Evolutionary conservation across 1,140 invertebrate genomes (phyloP), one percentile per base, ranked within the genome.

Genomic region (Rhyzopertha dominica): DNA sequence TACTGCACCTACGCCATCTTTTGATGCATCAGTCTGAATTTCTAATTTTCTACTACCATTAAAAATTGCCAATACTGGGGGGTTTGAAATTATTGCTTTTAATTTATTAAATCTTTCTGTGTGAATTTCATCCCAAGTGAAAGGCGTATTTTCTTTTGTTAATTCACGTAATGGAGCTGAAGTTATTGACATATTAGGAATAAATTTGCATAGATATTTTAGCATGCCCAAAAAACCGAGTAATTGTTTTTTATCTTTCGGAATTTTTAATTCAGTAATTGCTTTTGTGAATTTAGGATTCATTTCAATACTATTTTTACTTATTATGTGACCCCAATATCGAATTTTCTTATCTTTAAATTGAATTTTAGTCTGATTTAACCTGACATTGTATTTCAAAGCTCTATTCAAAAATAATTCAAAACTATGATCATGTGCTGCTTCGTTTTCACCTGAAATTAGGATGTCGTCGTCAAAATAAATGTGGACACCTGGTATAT

Each of bases 401-500:
- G 23, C 38, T 36, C 40, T 43, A 28, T 46, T 13, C 19, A 53
- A 22, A 10, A 53, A 32, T 31, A 47, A 5, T 9, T 41, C 39
- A 10, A 50, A 9, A 13, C 34, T 42, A 13, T 19, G 17, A 42
- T 35, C 32, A 42, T 53, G 50, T 43, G 48, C 43, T 12, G 42
- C 22, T 34, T 39, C 39, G 20, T 25, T 12, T 40, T 55, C 16
- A n/a, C 5, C 25, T 12, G 24, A 20, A 19, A 53, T 46, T n/a
- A n/a, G n/a, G 22, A 49, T 46, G 16, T 42, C 38, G 30, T 55
- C 43, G 43, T 55, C 46, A 49, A 53, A 43, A 47, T 55, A 51
- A 19, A 54, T 51, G 14, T 34, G 26, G 4, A 41, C 35, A 17
- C 53, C 54, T 47, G 7, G 5, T 39, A 51, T 24, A 23, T 47